phyloP scores from a whole-genome alignment of 2,888 invertebrate genomes.

The Octonoba sinensis region DNA sequence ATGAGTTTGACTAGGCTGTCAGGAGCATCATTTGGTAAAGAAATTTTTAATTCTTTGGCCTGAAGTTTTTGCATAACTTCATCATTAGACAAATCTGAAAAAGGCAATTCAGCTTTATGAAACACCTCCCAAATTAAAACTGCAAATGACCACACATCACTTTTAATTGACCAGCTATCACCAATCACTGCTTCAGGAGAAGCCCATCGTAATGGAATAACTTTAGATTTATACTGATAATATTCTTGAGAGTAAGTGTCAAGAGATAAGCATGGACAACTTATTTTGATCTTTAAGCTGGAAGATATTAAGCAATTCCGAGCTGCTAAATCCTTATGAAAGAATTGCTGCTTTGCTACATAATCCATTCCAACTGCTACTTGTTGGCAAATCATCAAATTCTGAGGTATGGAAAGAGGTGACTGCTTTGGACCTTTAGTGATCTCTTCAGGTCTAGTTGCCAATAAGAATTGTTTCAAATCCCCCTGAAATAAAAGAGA shows the following conservation, averaged over 20 bases:
- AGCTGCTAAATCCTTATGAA: constrained; percentile 92
- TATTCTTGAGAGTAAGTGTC: constrained; percentile 93
- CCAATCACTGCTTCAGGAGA: constrained; percentile 88
- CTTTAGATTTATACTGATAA: constrained; percentile 84
- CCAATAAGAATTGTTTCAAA: constrained; percentile 80
- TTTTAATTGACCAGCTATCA: constrained; percentile 91
- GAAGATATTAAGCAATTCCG: constrained; percentile 88
- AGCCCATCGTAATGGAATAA: constrained; percentile 91
- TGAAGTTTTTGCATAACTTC: constrained; percentile 74
- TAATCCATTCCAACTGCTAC: constrained; percentile 87
- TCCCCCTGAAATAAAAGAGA: constrained; percentile 79
- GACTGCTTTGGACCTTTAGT: constrained; percentile 74
- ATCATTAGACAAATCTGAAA: constrained; percentile 82
- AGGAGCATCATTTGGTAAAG: constrained; percentile 69
- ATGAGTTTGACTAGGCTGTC: constrained; percentile 69
- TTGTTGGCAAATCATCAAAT: constrained; percentile 75
- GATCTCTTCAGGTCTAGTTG: constrained; percentile 75
- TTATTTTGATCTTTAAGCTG: constrained; percentile 86
- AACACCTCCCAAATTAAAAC: constrained; percentile 92
- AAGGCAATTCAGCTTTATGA: constrained; percentile 82
- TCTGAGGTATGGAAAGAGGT: constrained; percentile 74
- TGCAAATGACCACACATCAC: constrained; percentile 92
- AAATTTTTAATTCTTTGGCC: constrained; percentile 63
- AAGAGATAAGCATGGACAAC: constrained; percentile 80
- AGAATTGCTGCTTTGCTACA: constrained; percentile 80